These are phyloP conservation scores for Galaxea fascicularis DNA, from an alignment of 92 coral and sea anemone species.

Conservation along the genomic window DNA sequence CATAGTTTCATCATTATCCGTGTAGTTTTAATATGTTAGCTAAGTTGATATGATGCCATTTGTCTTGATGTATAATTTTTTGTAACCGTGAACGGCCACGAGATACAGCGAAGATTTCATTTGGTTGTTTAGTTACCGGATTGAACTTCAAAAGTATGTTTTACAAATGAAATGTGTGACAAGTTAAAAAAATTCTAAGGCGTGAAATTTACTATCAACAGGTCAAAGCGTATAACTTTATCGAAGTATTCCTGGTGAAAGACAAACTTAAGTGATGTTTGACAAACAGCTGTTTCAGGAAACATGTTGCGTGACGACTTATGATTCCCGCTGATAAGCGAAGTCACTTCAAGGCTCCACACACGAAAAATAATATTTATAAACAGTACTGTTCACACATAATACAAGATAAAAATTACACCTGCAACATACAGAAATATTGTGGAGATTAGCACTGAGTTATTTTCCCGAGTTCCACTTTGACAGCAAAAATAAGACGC, in stretches of 20 bases:
- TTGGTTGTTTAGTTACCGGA: background rate
- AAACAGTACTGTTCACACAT: background rate
- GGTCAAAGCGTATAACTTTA: no score
- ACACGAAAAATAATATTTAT: background rate
- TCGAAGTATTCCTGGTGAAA: background rate
- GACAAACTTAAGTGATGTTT: background rate
- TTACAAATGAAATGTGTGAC: slow-evolving; percentile 1
- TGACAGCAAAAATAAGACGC: background rate
- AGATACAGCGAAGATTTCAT: no score
- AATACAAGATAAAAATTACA: background rate
- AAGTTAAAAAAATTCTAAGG: background rate
- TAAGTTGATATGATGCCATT: slow-evolving; percentile 8
- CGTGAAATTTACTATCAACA: background rate
- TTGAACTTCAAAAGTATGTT: background rate
- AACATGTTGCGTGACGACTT: slow-evolving; percentile 5
- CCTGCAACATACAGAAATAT: slow-evolving; percentile 4
- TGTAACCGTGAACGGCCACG: background rate
- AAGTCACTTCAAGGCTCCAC: no score
- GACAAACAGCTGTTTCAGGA: background rate
- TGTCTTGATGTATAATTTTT: background rate
- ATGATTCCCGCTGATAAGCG: background rate
- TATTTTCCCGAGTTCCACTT: background rate
- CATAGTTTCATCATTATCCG: background rate
- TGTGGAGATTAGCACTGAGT: background rate
- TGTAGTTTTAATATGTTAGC: slow-evolving; percentile 15